Base-by-base conservation (phyloP, 2,113 vertebrate species). In the Aegotheles bennettii region DNA sequence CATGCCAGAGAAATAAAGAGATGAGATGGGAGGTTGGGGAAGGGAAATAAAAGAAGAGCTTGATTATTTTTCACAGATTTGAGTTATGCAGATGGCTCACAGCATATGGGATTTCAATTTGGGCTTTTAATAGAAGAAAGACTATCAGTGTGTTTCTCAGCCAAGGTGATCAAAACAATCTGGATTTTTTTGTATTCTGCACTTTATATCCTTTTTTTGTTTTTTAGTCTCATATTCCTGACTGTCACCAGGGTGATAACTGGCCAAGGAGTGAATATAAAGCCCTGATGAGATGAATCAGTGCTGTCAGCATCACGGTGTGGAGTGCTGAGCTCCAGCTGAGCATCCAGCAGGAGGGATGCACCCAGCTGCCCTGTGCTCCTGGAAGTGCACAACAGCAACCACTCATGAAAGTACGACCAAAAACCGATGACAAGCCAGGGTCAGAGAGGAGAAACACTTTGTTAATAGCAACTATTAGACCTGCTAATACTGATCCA, bases 301-400 rank as follows among this genome's bases (percentile, higher is more conserved):
- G 36, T 15, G 48, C 53, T 65, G 36, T 0, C 5, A 17, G 71
- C 63, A 65, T 25, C 8, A 1, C 0, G 0, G 45, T 9, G 8
- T 0, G 40, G 17, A 45, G 71, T 2, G 3, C 48, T 16, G 85
- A 69, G 69, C 73, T 45, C 42, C 61, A 67, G 48, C 50, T 20
- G 60, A n/a, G n/a, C 71, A 87, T 5, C 50, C 71, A 13, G 7
- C 1, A 1, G 67, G 35, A 73, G 13, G 31, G 57, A 54, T 23
- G 35, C 3, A 1, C 21, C 7, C 0, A 0, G 76, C 38, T 74
- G 47, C 51, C 45, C 61, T 38, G 45, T 15, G 71, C 57, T 77
- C 48, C 88, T 16, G 16, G 40, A 56, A 38, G 10, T 2, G 48
- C 8, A 4, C 10, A 48, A 29, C 77, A 63, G 16, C 0, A 7